Conservation (phyloP, 2,888 invertebrate species). For the Drosophila limbata region DNA sequence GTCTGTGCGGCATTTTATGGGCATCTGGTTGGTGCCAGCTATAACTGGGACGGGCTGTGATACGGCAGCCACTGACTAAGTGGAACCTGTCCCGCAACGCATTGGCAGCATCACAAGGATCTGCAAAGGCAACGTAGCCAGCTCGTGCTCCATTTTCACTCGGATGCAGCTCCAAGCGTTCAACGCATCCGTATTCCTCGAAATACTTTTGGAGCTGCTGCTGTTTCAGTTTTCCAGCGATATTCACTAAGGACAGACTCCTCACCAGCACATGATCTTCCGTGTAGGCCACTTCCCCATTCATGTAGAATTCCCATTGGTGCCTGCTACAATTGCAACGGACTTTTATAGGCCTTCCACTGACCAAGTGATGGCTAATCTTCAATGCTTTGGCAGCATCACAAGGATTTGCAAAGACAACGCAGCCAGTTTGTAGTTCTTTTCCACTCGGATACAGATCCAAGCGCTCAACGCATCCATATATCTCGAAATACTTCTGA, state of each 20-base stretch:
- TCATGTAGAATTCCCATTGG: conserved; percentile 26
- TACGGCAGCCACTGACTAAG: conserved; percentile 9
- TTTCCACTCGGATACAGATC: too few relatives aligned
- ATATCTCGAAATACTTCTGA: too few relatives aligned
- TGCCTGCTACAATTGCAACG: too few relatives aligned
- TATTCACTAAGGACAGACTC: conserved; percentile 37
- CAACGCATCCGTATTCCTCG: conserved; percentile 35
- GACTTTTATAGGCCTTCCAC: too few relatives aligned
- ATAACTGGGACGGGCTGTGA: conserved; percentile 51
- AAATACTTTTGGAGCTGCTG: conserved; percentile 30
- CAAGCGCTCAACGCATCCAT: too few relatives aligned
- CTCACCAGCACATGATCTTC: conserved; percentile 57
- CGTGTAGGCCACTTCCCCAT: conserved; percentile 50
- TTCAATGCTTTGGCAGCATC: too few relatives aligned
- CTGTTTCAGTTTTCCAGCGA: conserved; percentile 38
- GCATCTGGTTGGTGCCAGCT: conserved; percentile 71
- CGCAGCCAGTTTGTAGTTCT: too few relatives aligned
- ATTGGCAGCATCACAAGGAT: conserved; percentile 49
- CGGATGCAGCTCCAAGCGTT: conserved; percentile 23
- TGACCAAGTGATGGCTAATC: too few relatives aligned
- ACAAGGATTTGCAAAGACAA: too few relatives aligned
- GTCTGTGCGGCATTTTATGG: not conserved
- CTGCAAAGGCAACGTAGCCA: conserved; percentile 40
- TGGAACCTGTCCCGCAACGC: conserved; percentile 31
- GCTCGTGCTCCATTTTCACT: too few relatives aligned